Evolutionary conservation across 2,888 invertebrate species (phyloP).

Genomic region (Macrosiphum euphorbiae): DNA sequence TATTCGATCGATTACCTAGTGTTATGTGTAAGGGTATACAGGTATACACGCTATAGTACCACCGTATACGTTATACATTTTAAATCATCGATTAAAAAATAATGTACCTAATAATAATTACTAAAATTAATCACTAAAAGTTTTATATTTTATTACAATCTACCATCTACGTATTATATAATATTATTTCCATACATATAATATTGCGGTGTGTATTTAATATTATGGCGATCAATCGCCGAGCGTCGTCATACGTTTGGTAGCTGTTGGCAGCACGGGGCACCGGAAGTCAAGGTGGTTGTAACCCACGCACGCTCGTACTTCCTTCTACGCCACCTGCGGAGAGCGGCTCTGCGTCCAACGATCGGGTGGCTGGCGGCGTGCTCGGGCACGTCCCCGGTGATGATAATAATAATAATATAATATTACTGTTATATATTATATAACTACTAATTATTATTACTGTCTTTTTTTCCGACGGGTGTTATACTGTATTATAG

Average conservation of each 20-base stretch:
- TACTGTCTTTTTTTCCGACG: background rate
- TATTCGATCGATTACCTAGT: background rate
- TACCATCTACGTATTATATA: background rate
- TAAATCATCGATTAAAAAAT: no score
- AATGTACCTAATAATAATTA: no score
- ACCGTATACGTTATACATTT: background rate
- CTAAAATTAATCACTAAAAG: background rate
- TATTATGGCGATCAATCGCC: background rate
- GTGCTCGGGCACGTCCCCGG: background rate
- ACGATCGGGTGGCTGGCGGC: background rate
- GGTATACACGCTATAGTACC: background rate
- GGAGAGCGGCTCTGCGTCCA: background rate
- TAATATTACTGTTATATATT: no score
- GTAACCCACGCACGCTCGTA: background rate
- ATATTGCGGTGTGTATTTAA: background rate
- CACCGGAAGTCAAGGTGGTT: background rate
- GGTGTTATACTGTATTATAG: no score
- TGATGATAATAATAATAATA: background rate
- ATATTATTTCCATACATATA: background rate
- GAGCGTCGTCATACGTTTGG: background rate
- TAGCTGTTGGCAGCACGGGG: background rate
- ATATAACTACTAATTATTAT: no score
- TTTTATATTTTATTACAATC: background rate
- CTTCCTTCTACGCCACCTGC: background rate
- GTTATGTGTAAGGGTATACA: background rate